These are phyloP conservation scores for Dione juno DNA, from an alignment of 2,888 invertebrate species.

Conservation along the genomic window DNA sequence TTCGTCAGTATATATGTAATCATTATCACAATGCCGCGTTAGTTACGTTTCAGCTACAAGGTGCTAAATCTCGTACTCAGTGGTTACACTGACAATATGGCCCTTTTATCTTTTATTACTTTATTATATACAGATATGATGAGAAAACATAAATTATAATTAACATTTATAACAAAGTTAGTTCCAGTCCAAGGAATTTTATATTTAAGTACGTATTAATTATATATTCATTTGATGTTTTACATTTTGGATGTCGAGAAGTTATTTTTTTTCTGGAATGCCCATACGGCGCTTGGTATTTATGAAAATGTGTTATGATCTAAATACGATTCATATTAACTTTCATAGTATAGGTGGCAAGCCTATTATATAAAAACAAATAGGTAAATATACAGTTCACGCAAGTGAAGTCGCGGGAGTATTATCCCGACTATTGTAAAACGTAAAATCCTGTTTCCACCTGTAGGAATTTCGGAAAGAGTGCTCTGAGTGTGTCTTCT, in stretches of 20 bases:
- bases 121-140: background rate
- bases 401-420: no score
- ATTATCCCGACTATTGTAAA: no score
- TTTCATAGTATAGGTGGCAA: no score
- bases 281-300: background rate
- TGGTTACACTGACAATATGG: conserved; percentile 1
- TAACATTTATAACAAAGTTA: conserved; percentile 14
- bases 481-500: no score
- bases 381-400: no score
- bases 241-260: background rate
- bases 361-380: no score
- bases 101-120: background rate
- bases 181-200: conserved; percentile 18
- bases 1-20: background rate
- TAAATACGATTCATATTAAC: no score
- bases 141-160: conserved; percentile 3
- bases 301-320: background rate
- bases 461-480: no score
- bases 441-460: no score
- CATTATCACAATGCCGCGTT: background rate
- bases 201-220: background rate
- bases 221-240: conserved; percentile 7
- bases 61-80: conserved; percentile 2
- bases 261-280: background rate
- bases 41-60: background rate